Conservation (phyloP, 2,888 invertebrate species). For the Diaphora mendica region DNA sequence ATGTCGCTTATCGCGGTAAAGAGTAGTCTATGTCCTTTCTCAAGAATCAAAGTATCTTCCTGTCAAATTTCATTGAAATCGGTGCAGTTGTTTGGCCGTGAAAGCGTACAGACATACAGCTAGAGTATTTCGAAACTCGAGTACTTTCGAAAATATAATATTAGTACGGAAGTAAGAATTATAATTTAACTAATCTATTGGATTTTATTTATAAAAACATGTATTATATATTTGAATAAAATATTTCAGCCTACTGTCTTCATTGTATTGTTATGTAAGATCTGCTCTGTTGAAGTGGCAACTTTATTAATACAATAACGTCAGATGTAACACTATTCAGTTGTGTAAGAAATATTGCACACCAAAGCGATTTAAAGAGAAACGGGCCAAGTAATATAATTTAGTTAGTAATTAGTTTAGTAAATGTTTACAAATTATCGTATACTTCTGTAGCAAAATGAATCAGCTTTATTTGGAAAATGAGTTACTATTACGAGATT, state of each 20-base stretch:
- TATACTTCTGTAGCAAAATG: not conserved
- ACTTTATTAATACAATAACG: constrained; percentile 13
- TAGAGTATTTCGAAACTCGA: too few species aligned
- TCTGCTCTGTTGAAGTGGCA: not conserved
- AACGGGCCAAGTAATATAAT: constrained; percentile 13
- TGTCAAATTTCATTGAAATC: too few species aligned
- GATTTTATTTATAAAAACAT: too few species aligned
- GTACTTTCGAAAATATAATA: too few species aligned
- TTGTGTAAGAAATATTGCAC: constrained; percentile 17
- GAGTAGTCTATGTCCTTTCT: too few species aligned
- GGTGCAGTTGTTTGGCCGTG: too few species aligned
- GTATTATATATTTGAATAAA: not conserved
- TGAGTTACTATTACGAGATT: constrained; percentile 44
- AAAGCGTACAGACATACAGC: too few species aligned
- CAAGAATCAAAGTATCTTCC: too few species aligned
- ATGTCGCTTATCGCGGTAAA: too few species aligned
- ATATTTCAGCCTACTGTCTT: not conserved
- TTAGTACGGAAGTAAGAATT: too few species aligned
- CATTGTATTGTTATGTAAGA: constrained; percentile 7
- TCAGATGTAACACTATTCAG: not conserved
- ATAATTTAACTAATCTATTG: too few species aligned
- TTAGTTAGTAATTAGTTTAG: constrained; percentile 3
- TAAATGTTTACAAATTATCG: constrained; percentile 7
- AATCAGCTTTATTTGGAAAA: constrained; percentile 31
- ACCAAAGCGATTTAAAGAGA: constrained; percentile 16